Evolutionary conservation across 2,113 vertebrate genomes (phyloP).

Genomic region (Odontophorus gujanensis): DNA sequence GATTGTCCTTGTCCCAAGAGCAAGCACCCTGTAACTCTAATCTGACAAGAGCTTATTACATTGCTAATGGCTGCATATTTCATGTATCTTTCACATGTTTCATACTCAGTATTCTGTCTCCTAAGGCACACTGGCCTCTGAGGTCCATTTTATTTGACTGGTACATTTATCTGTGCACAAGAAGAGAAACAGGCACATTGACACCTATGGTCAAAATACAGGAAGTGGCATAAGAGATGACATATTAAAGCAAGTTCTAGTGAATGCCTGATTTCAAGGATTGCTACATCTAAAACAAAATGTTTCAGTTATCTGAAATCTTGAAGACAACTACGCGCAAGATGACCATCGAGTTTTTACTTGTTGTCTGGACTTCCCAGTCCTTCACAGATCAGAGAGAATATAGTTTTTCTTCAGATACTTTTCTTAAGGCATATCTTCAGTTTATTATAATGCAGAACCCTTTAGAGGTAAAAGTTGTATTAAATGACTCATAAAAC

Average conservation of each 20-base stretch:
- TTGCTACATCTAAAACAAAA: not conserved
- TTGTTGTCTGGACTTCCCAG: not conserved
- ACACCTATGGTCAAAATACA: not conserved
- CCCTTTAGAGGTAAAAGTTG: not conserved
- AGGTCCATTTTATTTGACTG: not conserved
- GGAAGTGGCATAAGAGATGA: not conserved
- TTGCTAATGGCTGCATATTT: constrained; percentile 20
- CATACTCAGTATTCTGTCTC: not conserved
- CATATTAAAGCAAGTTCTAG: not conserved
- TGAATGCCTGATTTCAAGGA: not conserved
- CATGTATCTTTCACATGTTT: constrained; percentile 3
- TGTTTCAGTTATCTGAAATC: not conserved
- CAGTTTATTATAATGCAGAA: not conserved
- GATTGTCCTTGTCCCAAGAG: not conserved
- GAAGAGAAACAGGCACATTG: not conserved
- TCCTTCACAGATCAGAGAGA: not conserved
- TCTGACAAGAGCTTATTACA: constrained; percentile 21
- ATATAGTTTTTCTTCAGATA: not conserved
- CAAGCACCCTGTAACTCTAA: not conserved
- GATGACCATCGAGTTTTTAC: not conserved
- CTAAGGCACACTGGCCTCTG: not conserved
- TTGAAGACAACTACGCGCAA: not conserved
- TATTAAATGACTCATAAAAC: not conserved
- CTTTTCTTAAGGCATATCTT: not conserved
- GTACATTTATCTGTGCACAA: not conserved